phyloP scores from a whole-genome alignment of 2,113 vertebrate genomes.

The Aleadryas rufinucha region DNA sequence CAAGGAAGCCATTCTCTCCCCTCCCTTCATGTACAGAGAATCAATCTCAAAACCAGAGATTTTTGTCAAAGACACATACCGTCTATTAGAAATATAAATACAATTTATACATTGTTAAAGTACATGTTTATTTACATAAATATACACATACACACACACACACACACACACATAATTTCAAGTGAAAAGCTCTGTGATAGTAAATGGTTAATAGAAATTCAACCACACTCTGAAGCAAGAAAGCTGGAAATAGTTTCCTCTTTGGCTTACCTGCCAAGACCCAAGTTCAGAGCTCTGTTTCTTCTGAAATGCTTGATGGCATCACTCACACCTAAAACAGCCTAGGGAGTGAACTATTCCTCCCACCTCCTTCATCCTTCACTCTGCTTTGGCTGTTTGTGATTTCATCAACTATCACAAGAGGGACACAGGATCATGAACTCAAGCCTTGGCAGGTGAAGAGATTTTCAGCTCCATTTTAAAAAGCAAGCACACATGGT shows the following conservation, averaged over 20 bases:
- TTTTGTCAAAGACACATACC: neutral
- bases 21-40: neutral
- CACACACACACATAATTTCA: neutral
- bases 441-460: constrained; percentile 27
- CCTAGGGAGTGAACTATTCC: neutral
- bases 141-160: neutral
- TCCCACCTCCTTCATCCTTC: neutral
- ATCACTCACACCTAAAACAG: constrained; percentile 40
- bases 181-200: neutral
- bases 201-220: constrained; percentile 16
- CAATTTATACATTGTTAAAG: neutral
- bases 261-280: constrained; percentile 27
- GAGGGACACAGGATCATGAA: constrained; percentile 1
- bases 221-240: neutral
- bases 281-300: constrained; percentile 18
- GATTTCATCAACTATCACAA: constrained; percentile 31
- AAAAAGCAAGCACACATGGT: neutral
- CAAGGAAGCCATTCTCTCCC: neutral
- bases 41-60: neutral
- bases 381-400: constrained; percentile 22
- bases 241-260: constrained; percentile 24
- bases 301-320: neutral
- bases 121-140: neutral
- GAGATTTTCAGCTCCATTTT: constrained; percentile 15
- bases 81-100: neutral